Percentiles rank a stretch among this genome's conserved stretches.
Conservation (phyloP, 2,888 invertebrate genomes). For the Heliconius aoede region DNA sequence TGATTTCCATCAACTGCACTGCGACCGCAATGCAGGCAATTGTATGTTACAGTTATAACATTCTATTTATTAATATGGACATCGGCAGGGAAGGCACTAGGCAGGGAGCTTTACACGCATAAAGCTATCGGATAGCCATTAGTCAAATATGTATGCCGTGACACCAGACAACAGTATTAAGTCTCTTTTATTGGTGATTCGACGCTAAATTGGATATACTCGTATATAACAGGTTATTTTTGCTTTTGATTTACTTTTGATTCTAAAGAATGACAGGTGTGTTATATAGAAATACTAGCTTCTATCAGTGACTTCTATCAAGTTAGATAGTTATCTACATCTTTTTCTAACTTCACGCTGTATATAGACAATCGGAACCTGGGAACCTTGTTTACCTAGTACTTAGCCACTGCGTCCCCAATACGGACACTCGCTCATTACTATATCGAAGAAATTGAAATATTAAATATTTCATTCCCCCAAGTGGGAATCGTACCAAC, state of each 20-base stretch:
- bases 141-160: constrained; percentile 13
- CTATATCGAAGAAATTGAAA: too few relatives aligned
- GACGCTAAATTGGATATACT: neutral
- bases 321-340: too few relatives aligned
- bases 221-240: neutral
- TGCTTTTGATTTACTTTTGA: neutral
- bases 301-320: too few relatives aligned
- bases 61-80: constrained; percentile 10
- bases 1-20: neutral
- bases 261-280: neutral
- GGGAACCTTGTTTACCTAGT: too few relatives aligned
- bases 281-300: neutral
- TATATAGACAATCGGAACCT: too few relatives aligned
- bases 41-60: constrained; percentile 6
- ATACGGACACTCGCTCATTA: too few relatives aligned
- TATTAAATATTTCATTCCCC: too few relatives aligned
- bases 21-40: constrained; percentile 11
- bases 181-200: constrained; percentile 11
- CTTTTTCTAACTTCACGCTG: too few relatives aligned
- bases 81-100: neutral
- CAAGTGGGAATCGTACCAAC: too few relatives aligned
- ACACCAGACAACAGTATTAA: constrained; percentile 9
- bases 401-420: too few relatives aligned
- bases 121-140: constrained; percentile 27
- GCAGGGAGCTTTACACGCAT: constrained; percentile 3